These are phyloP conservation scores for Ptychochromis oligacanthus DNA, from an alignment of 2,113 vertebrate species.

Conservation along the genomic window DNA sequence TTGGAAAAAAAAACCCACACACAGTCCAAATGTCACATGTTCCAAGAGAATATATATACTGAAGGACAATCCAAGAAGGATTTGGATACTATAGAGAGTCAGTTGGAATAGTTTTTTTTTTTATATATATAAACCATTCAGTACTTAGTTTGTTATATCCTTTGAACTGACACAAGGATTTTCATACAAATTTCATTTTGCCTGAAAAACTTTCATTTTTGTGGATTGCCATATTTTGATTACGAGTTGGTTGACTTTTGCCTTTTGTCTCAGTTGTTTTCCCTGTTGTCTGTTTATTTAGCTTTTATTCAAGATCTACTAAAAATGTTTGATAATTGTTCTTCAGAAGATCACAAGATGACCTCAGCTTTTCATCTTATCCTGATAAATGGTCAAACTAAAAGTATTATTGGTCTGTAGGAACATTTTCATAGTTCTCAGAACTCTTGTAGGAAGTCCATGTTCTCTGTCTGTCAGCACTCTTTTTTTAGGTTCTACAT, in stretches of 20 bases:
- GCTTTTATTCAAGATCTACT: neutral
- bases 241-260: neutral
- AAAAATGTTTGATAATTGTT: neutral
- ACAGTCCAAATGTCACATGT: no score
- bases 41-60: no score
- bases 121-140: no score
- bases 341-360: neutral
- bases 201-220: neutral
- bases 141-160: neutral
- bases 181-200: neutral
- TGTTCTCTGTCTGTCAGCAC: neutral
- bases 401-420: neutral
- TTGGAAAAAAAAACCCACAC: no score
- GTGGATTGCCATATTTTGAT: neutral
- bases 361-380: neutral
- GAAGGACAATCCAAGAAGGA: no score
- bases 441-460: no score
- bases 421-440: neutral
- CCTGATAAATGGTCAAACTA: neutral
- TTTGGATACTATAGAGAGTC: no score
- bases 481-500: neutral
- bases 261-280: neutral
- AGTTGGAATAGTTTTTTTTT: no score
- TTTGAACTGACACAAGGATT: accelerated
- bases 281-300: neutral